Percentiles rank a stretch among this genome's conserved stretches.
phyloP scores from a whole-genome alignment of 2,797 vertebrate genomes.

The Aphelocoma californica region DNA sequence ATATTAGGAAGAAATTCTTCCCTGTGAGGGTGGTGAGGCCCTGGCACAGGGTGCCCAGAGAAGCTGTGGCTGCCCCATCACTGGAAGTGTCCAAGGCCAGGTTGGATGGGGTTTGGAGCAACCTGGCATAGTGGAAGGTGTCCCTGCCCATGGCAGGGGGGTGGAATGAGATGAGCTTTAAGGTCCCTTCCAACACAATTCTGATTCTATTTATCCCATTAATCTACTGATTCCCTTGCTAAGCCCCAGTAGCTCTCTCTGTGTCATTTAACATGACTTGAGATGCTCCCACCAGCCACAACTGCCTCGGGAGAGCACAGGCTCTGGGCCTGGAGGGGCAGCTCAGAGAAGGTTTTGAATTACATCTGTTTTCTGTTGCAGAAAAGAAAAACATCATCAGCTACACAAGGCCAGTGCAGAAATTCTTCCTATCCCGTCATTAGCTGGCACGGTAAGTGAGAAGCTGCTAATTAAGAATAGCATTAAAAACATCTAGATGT shows the following conservation, averaged over 20 bases:
- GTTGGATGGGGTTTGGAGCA: fast-evolving
- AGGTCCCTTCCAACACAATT: neutral
- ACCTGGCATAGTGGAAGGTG: fast-evolving
- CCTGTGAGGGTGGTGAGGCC: fast-evolving
- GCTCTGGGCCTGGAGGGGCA: neutral
- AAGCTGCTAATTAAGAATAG: neutral
- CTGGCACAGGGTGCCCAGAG: fast-evolving
- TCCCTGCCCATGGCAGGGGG: neutral
- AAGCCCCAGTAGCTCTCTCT: neutral
- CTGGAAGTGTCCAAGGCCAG: neutral
- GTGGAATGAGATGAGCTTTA: neutral
- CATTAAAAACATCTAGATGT: neutral
- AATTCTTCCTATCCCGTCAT: neutral
- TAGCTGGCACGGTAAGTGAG: neutral
- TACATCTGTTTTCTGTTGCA: neutral
- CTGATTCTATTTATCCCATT: neutral
- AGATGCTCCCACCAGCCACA: neutral
- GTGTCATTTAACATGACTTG: fast-evolving
- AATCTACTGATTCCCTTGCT: neutral
- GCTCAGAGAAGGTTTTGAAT: neutral
- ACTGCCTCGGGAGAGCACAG: fast-evolving
- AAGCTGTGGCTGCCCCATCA: neutral
- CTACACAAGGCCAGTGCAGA: slow-evolving; percentile 10
- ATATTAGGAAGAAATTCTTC: neutral
- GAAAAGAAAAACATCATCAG: neutral